phyloP scores from a whole-genome alignment of 2,888 invertebrate species.

The Ornithoptera alexandrae region DNA sequence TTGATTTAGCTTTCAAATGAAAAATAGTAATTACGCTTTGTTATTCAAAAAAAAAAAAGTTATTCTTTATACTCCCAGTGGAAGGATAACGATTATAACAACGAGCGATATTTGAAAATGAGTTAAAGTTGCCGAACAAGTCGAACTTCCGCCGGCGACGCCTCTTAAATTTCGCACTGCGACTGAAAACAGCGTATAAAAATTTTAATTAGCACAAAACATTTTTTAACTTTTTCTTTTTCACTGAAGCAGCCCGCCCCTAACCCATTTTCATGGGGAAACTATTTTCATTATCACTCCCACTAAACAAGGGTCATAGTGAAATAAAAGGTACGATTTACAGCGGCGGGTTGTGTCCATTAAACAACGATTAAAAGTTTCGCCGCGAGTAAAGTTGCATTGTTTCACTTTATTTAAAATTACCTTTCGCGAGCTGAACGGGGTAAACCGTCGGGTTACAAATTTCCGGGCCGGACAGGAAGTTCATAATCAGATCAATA shows the following conservation, averaged over 20 bases:
- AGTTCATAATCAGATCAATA: too few species aligned
- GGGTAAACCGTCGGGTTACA: too few species aligned
- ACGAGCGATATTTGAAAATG: too few species aligned
- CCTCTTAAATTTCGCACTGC: constrained; percentile 10
- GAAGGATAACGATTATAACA: not conserved
- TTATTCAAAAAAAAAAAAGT: not conserved
- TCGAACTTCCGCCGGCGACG: not conserved
- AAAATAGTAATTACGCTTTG: too few species aligned
- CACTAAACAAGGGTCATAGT: constrained; percentile 3
- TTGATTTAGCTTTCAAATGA: too few species aligned
- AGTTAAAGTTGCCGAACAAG: too few species aligned
- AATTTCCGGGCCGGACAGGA: too few species aligned
- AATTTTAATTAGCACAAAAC: constrained; percentile 14
- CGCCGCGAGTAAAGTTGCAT: constrained; percentile 8
- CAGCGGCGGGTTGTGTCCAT: constrained; percentile 12
- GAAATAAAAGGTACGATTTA: constrained; percentile 14
- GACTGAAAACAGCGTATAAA: not conserved
- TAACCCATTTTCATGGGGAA: constrained; percentile 11
- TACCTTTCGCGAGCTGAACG: not conserved
- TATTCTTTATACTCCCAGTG: not conserved
- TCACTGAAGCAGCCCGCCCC: not conserved
- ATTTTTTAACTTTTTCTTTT: constrained; percentile 5
- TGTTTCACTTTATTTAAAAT: constrained; percentile 14
- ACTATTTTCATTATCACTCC: constrained; percentile 27
- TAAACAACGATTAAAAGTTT: constrained; percentile 22